Percentiles rank a stretch among this genome's conserved stretches.
phyloP scores from a whole-genome alignment of 2,113 vertebrate species.

The Mesitornis unicolor region DNA sequence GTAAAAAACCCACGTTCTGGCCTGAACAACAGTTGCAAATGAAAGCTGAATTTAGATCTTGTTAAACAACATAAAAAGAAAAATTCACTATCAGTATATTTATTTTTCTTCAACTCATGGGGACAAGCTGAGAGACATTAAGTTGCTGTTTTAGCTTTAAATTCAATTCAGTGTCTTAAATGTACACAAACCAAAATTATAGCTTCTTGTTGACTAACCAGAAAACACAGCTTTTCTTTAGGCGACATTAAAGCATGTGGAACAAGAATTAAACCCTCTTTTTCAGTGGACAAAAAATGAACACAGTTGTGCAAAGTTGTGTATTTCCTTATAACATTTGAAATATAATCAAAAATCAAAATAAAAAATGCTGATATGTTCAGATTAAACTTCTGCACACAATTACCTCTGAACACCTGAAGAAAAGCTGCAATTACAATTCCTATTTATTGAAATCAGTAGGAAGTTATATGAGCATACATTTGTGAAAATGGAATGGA shows the following conservation, averaged over 20 bases:
- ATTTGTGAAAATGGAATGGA: neutral
- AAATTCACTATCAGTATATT: neutral
- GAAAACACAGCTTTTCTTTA: constrained; percentile 13
- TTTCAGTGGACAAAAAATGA: neutral
- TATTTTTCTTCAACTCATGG: neutral
- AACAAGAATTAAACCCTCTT: neutral
- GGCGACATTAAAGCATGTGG: neutral
- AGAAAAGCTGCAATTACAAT: neutral
- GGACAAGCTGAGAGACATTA: neutral
- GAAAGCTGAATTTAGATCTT: neutral
- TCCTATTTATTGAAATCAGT: neutral
- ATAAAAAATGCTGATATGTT: neutral
- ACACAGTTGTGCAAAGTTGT: neutral
- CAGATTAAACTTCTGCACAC: neutral
- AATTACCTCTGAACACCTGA: neutral
- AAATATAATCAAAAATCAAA: too few relatives aligned
- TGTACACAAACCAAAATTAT: neutral
- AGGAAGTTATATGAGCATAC: neutral
- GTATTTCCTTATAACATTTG: neutral
- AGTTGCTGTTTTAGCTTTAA: neutral
- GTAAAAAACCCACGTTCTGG: neutral
- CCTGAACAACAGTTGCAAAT: neutral
- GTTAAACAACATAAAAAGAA: neutral
- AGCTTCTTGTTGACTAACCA: neutral
- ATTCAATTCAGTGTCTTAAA: neutral